Base-by-base conservation (phyloP, 2,113 vertebrate genomes). In the Halichoerus grypus region DNA sequence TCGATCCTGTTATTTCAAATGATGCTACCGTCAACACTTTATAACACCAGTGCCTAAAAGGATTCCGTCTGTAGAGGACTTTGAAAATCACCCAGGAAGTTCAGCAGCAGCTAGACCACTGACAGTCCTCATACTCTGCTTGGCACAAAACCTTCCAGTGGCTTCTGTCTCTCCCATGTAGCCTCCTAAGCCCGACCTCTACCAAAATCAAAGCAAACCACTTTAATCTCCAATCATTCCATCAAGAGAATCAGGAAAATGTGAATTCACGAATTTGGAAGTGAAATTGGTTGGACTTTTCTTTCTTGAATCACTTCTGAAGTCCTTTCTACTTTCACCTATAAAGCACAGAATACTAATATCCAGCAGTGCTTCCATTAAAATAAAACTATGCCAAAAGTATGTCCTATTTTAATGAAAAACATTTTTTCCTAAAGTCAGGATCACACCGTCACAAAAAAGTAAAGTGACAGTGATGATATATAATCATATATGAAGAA, bases 361-460 rank as follows among this genome's bases (percentile, higher is more conserved):
- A 77, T 19, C 15, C 2, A 92, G 82, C 46, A 81, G 33, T 31
- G 55, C 28, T 51, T 67, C 57, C 80, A 69, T 33, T 28, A 71
- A 46, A 95, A 80, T 85, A 90, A 55, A 94, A 46, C 33, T 82
- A 87, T 72, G 74, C 15, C 28, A n/a, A 88, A 91, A 59, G 2
- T 33, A 67, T 16, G 53, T 49, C 61, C 46, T 12, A 53, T 74
- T 71, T 86, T 82, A 82, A 61, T 55, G 1, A 69, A 79, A 61
- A 22, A 21, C 31, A 77, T 49, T n/a, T 26, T 21, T 67, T 18
- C 61, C 74, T 87, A 87, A 97, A 76, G 82, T 96, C 36, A 65
- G 33, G 33, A 87, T 57, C 61, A 87, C 3, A 21, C 1, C 74
- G 39, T 61, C 80, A 97, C 46, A 72, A 94, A 93, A 93, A 91